Conservation (phyloP, 1,140 invertebrate genomes). For the Theocolax elegans region DNA sequence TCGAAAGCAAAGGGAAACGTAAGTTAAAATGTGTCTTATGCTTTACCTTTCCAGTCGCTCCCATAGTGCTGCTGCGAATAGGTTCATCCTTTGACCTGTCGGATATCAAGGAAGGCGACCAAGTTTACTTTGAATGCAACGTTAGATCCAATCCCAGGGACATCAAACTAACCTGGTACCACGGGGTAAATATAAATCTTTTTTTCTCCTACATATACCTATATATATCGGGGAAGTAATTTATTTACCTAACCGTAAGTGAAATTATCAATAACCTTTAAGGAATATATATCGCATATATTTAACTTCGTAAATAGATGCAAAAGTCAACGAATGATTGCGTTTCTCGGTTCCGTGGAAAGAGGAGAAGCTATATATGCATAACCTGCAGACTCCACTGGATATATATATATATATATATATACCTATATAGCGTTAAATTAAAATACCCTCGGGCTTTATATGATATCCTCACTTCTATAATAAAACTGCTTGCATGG, state of each 20-base stretch:
- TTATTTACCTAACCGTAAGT: background rate
- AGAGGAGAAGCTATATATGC: no score
- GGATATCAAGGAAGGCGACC: slow-evolving; percentile 72
- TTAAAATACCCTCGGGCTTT: slow-evolving; percentile 20
- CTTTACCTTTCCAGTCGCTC: slow-evolving; percentile 62
- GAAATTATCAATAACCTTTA: no score
- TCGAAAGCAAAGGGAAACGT: no score
- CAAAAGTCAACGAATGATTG: no score
- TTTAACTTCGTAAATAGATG: no score
- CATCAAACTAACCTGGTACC: slow-evolving; percentile 72
- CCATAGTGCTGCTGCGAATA: slow-evolving; percentile 68
- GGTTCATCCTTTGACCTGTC: slow-evolving; percentile 68
- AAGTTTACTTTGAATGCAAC: slow-evolving; percentile 66
- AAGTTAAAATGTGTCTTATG: slow-evolving; percentile 12
- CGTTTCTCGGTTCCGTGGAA: no score
- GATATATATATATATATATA: background rate
- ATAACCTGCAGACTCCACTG: no score
- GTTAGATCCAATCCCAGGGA: slow-evolving; percentile 71
- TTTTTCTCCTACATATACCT: background rate
- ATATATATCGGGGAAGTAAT: no score
- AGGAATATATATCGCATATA: no score
- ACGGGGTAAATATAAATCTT: slow-evolving; percentile 67
- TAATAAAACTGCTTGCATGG: background rate
- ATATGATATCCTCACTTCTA: slow-evolving; percentile 6
- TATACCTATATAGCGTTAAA: slow-evolving; percentile 20